Conservation (phyloP, 2,797 vertebrate genomes). For the Eidolon dupreanum region DNA sequence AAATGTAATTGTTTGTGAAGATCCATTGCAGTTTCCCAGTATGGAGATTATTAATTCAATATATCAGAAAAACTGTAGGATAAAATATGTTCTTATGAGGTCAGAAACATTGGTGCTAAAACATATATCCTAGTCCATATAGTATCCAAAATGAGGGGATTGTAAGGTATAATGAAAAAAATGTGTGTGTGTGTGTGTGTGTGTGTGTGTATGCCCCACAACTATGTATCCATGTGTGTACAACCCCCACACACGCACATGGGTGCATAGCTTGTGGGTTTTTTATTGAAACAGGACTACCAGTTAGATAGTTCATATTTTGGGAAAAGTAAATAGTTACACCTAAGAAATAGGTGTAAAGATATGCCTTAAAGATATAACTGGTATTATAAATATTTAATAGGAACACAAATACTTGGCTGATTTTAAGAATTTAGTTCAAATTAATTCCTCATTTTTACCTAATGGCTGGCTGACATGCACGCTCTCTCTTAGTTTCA, state of each 20-base stretch:
- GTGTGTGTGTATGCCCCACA: too few species aligned
- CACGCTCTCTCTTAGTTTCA: not conserved
- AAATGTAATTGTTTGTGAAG: not conserved
- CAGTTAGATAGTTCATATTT: not conserved
- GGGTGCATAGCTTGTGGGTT: not conserved
- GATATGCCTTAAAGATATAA: not conserved
- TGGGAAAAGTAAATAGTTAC: slow-evolving; percentile 1
- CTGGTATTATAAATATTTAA: not conserved
- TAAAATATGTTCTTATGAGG: not conserved
- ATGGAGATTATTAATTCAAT: not conserved
- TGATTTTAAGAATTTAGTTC: not conserved
- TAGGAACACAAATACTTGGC: not conserved
- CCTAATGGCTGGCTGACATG: not conserved
- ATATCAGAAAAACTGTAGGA: not conserved
- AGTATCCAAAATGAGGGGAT: not conserved
- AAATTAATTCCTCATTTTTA: not conserved
- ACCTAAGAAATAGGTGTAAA: not conserved
- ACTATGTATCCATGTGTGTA: too few species aligned
- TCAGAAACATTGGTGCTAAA: not conserved
- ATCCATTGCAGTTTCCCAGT: not conserved
- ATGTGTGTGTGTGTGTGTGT: too few species aligned
- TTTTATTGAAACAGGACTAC: not conserved
- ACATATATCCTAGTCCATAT: not conserved
- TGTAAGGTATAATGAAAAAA: not conserved
- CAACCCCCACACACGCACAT: not conserved